Evolutionary conservation across 2,888 invertebrate genomes (phyloP).

Genomic region (Mechanitis mazaeus): DNA sequence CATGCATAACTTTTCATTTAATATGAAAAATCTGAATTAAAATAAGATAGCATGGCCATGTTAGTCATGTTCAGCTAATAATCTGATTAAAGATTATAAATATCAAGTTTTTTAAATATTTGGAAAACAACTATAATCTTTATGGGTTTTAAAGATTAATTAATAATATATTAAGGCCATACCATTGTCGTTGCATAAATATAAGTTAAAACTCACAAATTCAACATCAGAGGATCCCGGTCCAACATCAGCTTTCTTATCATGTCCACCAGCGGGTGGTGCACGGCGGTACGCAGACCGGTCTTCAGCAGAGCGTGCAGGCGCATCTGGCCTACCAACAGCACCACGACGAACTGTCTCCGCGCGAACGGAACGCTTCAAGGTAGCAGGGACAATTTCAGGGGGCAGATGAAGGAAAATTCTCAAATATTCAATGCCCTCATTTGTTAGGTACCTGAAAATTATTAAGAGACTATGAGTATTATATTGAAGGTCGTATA

Average conservation of each 20-base stretch:
- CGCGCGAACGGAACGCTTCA: conserved; percentile 92
- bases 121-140: too few species aligned
- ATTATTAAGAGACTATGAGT: too few species aligned
- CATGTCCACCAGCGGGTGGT: conserved; percentile 80
- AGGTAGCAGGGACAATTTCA: conserved; percentile 98
- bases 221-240: conserved; percentile 95
- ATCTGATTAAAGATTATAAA: too few species aligned
- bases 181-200: not conserved
- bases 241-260: conserved; percentile 98
- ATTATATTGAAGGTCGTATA: too few species aligned
- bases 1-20: too few species aligned
- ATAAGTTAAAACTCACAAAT: conserved; percentile 77
- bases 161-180: too few species aligned
- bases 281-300: conserved; percentile 89
- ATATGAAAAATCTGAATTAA: too few species aligned
- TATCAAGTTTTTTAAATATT: too few species aligned
- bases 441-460: conserved; percentile 94
- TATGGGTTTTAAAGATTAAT: too few species aligned
- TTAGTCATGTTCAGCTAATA: too few species aligned
- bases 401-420: conserved; percentile 97
- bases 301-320: conserved; percentile 88
- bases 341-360: conserved; percentile 89
- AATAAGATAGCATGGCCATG: too few species aligned
- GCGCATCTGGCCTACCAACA: conserved; percentile 80
- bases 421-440: conserved; percentile 97